Evolutionary conservation across 2,888 invertebrate genomes (phyloP), one percentile per base, ranked within the genome.

Genomic region (Drosophila kanekoi): DNA sequence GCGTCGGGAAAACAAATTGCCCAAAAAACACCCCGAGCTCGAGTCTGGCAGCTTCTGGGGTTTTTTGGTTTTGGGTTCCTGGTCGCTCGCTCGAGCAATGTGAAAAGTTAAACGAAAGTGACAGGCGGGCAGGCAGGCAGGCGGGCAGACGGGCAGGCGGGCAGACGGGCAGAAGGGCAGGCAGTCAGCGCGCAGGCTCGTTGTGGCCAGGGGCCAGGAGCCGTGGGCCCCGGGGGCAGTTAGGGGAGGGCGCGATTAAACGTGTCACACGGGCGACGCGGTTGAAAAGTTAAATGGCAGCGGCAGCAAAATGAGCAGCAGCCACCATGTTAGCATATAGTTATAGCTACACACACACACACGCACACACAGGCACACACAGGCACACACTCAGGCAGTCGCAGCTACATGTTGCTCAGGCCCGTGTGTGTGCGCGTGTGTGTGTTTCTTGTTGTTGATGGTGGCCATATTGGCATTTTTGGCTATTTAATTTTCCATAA

Each of bases 241-340:
- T 54, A 57, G 71, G 71, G 76, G 56, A 71, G 80, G 72, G 64
- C 70, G 82, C 82, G 73, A 87, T 86, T 86, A 86, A 86, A 86
- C 87, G 87, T 87, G 87, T 85, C 85, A 79, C 87, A 85, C 75
- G 62, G 69, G 77, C 80, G 72, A 72, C 82, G 70, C 84, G 81
- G 81, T 84, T 84, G 85, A 85, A 85, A 87, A 87, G 85, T 86
- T 86, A 86, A 86, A 86, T 86, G 85, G 85, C 87, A 82, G 85
- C 77, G 59, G 52, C 60, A 62, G 71, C 70, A 63, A 84, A 73
- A 77, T 79, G 84, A 83, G 60, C 80, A 83, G 81, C 80, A 80
- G 77, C 81, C 82, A 83, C 76, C 86, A 84, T 84, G 86, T 83
- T 82, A 79, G 85, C 79, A 81, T 84, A 74, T 81, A 82, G 81